A percentile compares a stretch with the other conserved stretches of the same genome.
These are phyloP conservation scores for Platynereis dumerilii DNA, from an alignment of 2,888 invertebrate genomes.

Conservation along the genomic window DNA sequence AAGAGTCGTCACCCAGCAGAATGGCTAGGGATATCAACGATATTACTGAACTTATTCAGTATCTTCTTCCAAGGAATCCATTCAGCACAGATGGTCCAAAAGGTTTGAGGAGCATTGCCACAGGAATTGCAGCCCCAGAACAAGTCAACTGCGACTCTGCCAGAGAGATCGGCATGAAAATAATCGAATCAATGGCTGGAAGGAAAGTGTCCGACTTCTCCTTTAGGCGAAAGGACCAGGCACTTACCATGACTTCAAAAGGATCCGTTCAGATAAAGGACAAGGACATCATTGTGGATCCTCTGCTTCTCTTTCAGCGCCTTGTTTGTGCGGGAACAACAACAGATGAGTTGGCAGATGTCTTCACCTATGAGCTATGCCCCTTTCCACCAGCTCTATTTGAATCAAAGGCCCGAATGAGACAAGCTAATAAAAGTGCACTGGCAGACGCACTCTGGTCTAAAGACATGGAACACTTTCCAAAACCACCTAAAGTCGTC, in stretches of 20 bases:
- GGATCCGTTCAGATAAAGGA: conserved; percentile 20
- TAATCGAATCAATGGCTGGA: conserved; percentile 33
- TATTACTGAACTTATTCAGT: conserved; percentile 22
- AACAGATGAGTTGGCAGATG: conserved; percentile 9
- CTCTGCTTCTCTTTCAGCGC: conserved; percentile 41
- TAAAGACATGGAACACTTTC: no score
- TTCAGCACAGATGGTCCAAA: conserved; percentile 31
- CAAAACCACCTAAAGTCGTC: conserved; percentile 5
- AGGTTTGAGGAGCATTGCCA: conserved; percentile 39
- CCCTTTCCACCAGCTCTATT: conserved; percentile 27
- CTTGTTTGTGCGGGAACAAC: conserved; percentile 27
- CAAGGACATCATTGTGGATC: conserved; percentile 35
- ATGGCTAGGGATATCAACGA: conserved; percentile 34
- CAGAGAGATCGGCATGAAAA: conserved; percentile 28
- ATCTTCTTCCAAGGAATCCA: conserved; percentile 35
- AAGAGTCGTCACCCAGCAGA: conserved; percentile 28
- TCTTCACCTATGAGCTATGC: conserved; percentile 24
- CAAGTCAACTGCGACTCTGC: conserved; percentile 38
- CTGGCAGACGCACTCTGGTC: conserved; percentile 15
- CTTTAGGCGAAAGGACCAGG: conserved; percentile 35
- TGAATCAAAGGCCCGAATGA: neutral
- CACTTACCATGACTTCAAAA: conserved; percentile 28
- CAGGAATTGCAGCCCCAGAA: conserved; percentile 36
- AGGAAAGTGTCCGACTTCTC: conserved; percentile 24
- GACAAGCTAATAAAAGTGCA: neutral